Evolutionary conservation across 2,888 invertebrate genomes (phyloP).

Genomic region (Diarsia mendica): DNA sequence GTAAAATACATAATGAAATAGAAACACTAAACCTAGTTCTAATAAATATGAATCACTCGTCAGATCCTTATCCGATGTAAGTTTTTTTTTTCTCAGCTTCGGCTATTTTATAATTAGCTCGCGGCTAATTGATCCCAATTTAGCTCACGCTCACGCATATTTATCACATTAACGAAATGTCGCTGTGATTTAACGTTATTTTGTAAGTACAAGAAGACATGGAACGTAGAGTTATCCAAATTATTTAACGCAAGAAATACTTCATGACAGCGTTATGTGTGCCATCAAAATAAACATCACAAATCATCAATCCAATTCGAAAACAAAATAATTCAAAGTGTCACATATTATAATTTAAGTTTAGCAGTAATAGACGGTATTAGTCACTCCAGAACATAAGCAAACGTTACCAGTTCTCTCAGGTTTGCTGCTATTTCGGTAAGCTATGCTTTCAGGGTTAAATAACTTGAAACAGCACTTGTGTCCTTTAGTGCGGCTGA

Average conservation of each 20-base stretch:
- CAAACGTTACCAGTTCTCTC: constrained; percentile 78
- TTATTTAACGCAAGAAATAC: constrained; percentile 35
- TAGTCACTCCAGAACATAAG: constrained; percentile 77
- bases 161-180: constrained; percentile 76
- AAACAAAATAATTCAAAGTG: constrained; percentile 42
- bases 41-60: constrained; percentile 74
- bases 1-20: constrained; percentile 31
- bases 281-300: constrained; percentile 42
- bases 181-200: constrained; percentile 65
- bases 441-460: constrained; percentile 86
- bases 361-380: constrained; percentile 74
- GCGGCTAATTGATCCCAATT: constrained; percentile 77
- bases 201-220: constrained; percentile 22
- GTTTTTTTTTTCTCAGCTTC: constrained; percentile 69
- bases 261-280: constrained; percentile 9
- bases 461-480: constrained; percentile 82
- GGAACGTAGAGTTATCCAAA: constrained; percentile 27
- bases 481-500: constrained; percentile 75
- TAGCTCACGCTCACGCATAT: constrained; percentile 70
- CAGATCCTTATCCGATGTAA: constrained; percentile 68
- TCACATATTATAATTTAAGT: constrained; percentile 46
- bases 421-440: constrained; percentile 83
- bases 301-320: constrained; percentile 33
- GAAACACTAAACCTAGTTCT: constrained; percentile 39
- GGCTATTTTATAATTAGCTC: constrained; percentile 75